Evolutionary conservation across 2,797 vertebrate genomes (phyloP).

Genomic region (Lepus townsendii): DNA sequence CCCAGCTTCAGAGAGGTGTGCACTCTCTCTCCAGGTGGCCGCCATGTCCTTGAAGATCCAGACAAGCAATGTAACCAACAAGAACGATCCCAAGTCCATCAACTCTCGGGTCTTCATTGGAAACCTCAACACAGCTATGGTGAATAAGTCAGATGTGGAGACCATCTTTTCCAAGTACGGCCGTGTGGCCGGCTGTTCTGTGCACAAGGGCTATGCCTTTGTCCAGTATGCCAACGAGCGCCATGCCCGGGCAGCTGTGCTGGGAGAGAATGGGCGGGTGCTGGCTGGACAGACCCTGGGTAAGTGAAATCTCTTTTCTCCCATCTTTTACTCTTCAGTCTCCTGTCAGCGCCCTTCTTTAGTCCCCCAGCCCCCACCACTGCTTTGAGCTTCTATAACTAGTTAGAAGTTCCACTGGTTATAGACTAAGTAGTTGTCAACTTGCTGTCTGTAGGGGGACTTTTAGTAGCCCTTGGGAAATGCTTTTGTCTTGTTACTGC

Average conservation of each 20-base stretch:
- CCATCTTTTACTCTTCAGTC: not conserved
- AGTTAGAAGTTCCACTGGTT: conserved; percentile 18
- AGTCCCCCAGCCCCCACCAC: not conserved
- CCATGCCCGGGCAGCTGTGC: conserved; percentile 94
- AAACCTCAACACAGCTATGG: conserved; percentile 96
- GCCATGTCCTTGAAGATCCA: conserved; percentile 96
- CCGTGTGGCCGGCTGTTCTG: conserved; percentile 95
- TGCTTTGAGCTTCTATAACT: conserved; percentile 32
- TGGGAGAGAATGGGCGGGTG: conserved; percentile 95
- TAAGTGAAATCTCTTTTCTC: conserved; percentile 85
- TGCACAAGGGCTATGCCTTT: conserved; percentile 97
- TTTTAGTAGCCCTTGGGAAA: conserved; percentile 34
- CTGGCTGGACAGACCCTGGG: conserved; percentile 95
- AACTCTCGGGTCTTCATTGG: conserved; percentile 98
- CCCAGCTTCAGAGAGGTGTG: conserved; percentile 58
- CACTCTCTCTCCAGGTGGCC: conserved; percentile 78
- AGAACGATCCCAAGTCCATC: conserved; percentile 98
- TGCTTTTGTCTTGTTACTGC: not conserved
- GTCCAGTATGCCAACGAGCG: conserved; percentile 96
- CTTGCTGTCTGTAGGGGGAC: not conserved
- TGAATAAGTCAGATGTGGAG: conserved; percentile 97
- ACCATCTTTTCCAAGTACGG: conserved; percentile 96
- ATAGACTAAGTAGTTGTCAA: conserved; percentile 47
- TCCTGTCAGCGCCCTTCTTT: not conserved
- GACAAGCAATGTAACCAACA: conserved; percentile 98